Base-by-base conservation (phyloP, 2,113 vertebrate species). In the Tamias sibiricus region DNA sequence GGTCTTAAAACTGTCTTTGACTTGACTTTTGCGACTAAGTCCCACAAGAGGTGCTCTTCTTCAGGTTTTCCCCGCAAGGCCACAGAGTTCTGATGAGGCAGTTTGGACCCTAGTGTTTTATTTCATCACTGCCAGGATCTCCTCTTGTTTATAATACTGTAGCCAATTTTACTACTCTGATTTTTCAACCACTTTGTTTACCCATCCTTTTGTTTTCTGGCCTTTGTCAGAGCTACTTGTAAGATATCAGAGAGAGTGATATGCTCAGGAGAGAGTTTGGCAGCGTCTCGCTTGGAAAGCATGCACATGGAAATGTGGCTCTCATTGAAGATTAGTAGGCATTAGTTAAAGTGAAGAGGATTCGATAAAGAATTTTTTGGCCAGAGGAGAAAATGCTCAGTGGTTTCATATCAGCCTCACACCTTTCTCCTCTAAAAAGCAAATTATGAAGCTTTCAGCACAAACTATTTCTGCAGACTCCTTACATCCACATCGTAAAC, bases 371-470 rank as follows among this genome's bases (percentile, higher is more conserved):
- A 75, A 71, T 57, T n/a, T n/a, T 90, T 84, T 81, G 72, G 44
- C 68, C 91, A 66, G n/a, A 54, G 49, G 35, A 95, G n/a, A 87
- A 89, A 83, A 76, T 26, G 66, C 10, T n/a, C 54, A 71, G 0
- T 80, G 32, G 85, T 91, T 81, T 68, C 44, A 69, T 57, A 44
- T 72, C n/a, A 72, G 49, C 74, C 37, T 94, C 91, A 87, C 4
- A 30, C 30, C 47, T 77, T 94, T 92, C 82, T 81, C 57, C 35
- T 62, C 40, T 96, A 91, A 87, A 95, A 84, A 44, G 71, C 17
- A 86, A 87, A 83, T 87, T 54, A n/a, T 22, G 82, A 95, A 95
- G 90, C 26, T 79, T 62, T 77, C 37, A 62, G n/a, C 57, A 32
- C 26, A 52, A 79, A 64, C 17, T 64, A 24, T 81, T 71, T 79